Base-by-base conservation (phyloP, 1,140 invertebrate genomes). In the Caenorhabditis briggsae region DNA sequence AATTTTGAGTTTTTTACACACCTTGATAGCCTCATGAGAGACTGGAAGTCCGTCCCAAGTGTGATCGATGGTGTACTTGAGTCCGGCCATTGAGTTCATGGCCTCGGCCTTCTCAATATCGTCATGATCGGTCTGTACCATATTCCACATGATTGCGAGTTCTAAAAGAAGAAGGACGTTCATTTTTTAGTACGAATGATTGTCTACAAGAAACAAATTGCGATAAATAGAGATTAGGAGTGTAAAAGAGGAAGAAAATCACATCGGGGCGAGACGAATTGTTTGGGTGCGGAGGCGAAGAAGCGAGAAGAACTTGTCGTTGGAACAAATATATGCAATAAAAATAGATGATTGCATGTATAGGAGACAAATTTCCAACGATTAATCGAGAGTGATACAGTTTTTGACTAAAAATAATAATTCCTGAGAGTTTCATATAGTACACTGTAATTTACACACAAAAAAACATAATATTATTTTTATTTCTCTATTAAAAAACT, bases 21-120 rank as follows among this genome's bases (percentile, higher is more conserved):
- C 89, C 33, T 86, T 87, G 48, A 92, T 90, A 25, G 91, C 91
- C 11, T 90, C 90, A 78, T 92, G 92, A 23, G 83, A 87, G 18
- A 92, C 33, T 16, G 87, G 87, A 61, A 90, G 83, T 16, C 90
- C 90, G 56, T 92, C 90, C 91, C 91, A 92, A 16, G 88, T 92
- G 14, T 89, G 61, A 48, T 89, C 88, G 74, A 92, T 92, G 18
- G 64, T 82, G 55, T 83, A 91, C 20, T 89, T 65, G 50, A 88
- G 83, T 12, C 91, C 91, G 82, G 86, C 48, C 53, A 85, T 64
- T 14, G 64, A 48, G 41, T 86, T 86, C 78, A 82, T 48, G 41
- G 74, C 85, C 48, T 78, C 23, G 33, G 74, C 85, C 25, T 58
- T 48, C 56, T 86, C 85, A 25, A 70, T 46, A 20, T 64, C 55